A percentile compares a stretch with the other conserved stretches of the same genome.
These are phyloP conservation scores for Diachasma alloeum DNA, from an alignment of 1,140 invertebrate species.

Conservation along the genomic window DNA sequence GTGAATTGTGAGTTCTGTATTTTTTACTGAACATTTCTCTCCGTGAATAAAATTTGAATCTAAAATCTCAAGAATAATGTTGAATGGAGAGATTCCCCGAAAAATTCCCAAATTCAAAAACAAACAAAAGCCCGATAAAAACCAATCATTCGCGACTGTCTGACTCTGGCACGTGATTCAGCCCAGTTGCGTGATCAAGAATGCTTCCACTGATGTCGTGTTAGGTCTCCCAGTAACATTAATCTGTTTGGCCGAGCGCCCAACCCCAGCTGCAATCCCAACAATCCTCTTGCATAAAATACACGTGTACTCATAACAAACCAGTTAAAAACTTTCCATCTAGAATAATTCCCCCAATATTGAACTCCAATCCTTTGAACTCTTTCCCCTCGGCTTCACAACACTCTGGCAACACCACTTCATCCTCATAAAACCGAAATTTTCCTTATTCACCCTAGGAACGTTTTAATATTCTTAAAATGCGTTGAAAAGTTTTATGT, in stretches of 20 bases:
- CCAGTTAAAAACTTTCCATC: too few species aligned
- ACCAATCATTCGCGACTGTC: not conserved
- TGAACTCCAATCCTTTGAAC: too few species aligned
- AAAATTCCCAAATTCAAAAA: not conserved
- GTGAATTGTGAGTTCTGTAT: too few species aligned
- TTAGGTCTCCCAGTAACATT: constrained; percentile 31
- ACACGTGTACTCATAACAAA: too few species aligned
- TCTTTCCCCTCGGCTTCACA: too few species aligned
- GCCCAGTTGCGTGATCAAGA: not conserved
- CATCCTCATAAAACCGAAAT: not conserved
- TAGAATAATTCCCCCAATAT: too few species aligned
- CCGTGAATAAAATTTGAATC: too few species aligned
- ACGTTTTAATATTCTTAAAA: not conserved
- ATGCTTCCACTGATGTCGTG: not conserved
- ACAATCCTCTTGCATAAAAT: too few species aligned
- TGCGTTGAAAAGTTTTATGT: not conserved
- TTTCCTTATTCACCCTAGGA: not conserved
- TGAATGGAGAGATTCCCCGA: not conserved
- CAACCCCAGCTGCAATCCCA: not conserved
- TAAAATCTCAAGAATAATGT: not conserved
- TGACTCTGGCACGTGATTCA: not conserved
- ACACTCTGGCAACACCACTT: too few species aligned
- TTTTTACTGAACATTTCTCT: too few species aligned
- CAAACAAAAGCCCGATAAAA: not conserved
- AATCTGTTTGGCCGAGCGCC: constrained; percentile 44